phyloP scores from a whole-genome alignment of 2,797 vertebrate species.

The Eospalax fontanierii region DNA sequence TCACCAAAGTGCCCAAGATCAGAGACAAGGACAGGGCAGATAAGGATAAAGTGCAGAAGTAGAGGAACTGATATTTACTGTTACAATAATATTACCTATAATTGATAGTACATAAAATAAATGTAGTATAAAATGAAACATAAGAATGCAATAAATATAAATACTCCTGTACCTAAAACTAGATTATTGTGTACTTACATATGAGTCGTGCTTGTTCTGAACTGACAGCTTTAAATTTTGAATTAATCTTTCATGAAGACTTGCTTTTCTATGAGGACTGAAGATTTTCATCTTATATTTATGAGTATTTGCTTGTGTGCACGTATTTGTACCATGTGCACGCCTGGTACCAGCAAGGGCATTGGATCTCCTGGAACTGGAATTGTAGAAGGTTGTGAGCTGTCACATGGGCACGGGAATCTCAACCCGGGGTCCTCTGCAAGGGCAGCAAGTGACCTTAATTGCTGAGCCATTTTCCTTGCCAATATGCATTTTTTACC shows the following conservation, averaged over 20 bases:
- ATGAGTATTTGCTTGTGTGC: background rate
- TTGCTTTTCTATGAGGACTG: conserved; percentile 75
- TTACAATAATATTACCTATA: background rate
- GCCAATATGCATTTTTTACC: background rate
- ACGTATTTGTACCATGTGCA: background rate
- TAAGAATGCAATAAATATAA: conserved; percentile 82
- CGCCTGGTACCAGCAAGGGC: background rate
- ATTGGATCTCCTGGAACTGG: background rate
- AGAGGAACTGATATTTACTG: background rate
- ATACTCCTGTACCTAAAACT: conserved; percentile 82
- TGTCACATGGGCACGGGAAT: background rate
- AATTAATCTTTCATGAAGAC: conserved; percentile 79
- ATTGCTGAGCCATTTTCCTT: background rate
- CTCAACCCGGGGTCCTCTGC: background rate
- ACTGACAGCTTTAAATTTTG: conserved; percentile 72
- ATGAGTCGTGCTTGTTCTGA: conserved; percentile 80
- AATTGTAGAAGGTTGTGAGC: background rate
- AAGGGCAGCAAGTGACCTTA: background rate
- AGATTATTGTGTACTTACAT: conserved; percentile 81
- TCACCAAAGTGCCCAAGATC: background rate
- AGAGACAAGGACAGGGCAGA: background rate
- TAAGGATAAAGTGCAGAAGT: background rate
- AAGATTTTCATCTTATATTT: background rate
- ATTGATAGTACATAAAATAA: conserved; percentile 81
- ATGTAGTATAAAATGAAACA: conserved; percentile 84